Percentiles rank a stretch among this genome's conserved stretches.
These are phyloP conservation scores for Novumbra hubbsi DNA, from an alignment of 2,797 vertebrate species.

Conservation along the genomic window DNA sequence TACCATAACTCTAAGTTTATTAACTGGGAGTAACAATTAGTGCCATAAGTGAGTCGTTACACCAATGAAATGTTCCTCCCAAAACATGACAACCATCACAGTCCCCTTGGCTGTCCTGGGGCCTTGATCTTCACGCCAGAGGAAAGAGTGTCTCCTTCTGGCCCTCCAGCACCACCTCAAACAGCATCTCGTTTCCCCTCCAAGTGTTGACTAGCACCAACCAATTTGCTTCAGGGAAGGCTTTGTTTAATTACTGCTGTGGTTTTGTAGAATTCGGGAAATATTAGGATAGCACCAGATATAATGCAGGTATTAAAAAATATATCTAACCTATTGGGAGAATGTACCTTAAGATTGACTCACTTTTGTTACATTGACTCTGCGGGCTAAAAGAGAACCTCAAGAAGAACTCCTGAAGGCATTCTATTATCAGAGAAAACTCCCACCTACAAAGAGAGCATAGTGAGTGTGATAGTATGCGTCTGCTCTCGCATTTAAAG, in stretches of 20 bases:
- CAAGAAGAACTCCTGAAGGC: conserved; percentile 22
- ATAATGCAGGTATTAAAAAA: not conserved
- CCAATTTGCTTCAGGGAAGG: no score
- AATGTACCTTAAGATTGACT: not conserved
- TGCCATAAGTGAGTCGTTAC: no score
- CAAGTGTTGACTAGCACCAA: no score
- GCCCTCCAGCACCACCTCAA: no score
- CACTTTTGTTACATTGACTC: not conserved
- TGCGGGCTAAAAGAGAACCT: conserved; percentile 28
- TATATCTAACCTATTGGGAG: not conserved
- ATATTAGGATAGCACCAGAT: not conserved
- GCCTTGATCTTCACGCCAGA: no score
- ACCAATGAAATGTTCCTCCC: no score
- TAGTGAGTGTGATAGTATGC: not conserved
- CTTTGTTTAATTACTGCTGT: not conserved
- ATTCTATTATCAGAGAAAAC: conserved; percentile 26
- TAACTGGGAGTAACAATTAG: no score
- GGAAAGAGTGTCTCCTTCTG: no score
- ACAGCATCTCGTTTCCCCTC: no score
- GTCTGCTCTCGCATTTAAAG: not conserved
- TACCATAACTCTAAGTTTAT: no score
- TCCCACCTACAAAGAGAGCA: conserved; percentile 11
- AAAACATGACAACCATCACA: no score
- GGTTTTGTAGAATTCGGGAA: not conserved
- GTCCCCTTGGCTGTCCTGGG: no score